Base-by-base conservation (phyloP, 2,113 vertebrate species). In the Toxotes chatareus region DNA sequence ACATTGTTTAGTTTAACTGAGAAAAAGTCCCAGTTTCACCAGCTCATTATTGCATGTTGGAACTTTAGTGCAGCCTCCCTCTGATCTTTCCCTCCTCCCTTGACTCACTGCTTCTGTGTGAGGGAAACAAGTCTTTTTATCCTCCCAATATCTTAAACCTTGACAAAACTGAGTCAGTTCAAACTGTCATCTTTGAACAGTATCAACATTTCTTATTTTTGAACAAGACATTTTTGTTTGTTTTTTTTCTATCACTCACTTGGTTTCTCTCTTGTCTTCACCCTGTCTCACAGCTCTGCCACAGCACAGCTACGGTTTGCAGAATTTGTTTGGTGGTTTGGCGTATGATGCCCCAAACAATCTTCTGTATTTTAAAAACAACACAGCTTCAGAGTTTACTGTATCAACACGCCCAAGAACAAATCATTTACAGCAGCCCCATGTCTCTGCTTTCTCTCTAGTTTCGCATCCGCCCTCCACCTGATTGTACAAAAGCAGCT, bases 191-290 rank as follows among this genome's bases (percentile, higher is more conserved):
- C 56, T 65, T 78, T 40, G 4, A 79, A 49, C 8, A 34, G 53
- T 49, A 64, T 62, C 77, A 76, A 59, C 49, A 62, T 76, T 46
- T 76, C 36, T 81, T 47, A 36, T 65, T 77, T 73, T 74, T 76
- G 49, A 69, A 62, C 38, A 67, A 80, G 19, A 63, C 21, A 17
- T 19, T 4, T 47, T 47, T 47, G 9, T 53, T 27, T 27, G 27
- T 38, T 7, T 83, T 64, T 47, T 65, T 74, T 55, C 27, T 38
- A 46, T 68, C 53, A 57, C 9, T 79, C 60, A 59, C 19, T 32
- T 4, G 49, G 62, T 80, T 73, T 73, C 53, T 68, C 11, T 61
- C 11, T 31, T 73, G 60, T 57, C 62, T 82, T 60, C 42, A 47
- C 21, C 21, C 21, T 14, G 51, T 70, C 38, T 83, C 65, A 23